Conservation (phyloP, 2,888 invertebrate genomes). For the Formica aserva region DNA sequence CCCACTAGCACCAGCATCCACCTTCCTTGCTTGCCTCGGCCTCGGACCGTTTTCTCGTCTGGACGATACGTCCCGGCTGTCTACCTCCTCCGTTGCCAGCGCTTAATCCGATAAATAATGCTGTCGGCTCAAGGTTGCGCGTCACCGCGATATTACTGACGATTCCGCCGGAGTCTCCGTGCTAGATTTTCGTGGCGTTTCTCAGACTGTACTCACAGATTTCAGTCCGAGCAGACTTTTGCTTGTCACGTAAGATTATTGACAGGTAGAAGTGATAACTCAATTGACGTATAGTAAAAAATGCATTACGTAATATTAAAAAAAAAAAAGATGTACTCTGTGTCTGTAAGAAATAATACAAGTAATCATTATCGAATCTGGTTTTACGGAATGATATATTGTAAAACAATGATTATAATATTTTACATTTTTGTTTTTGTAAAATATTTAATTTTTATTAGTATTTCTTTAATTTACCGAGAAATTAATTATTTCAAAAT, state of each 20-base stretch:
- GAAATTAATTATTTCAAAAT: too few species aligned
- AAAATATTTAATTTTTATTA: too few species aligned
- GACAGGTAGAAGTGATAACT: background rate
- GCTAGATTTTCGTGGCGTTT: slow-evolving; percentile 15
- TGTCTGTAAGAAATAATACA: background rate
- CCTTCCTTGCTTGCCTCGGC: slow-evolving; percentile 77
- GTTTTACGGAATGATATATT: background rate
- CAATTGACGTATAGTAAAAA: background rate
- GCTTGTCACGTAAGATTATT: slow-evolving; percentile 17
- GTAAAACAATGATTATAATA: background rate
- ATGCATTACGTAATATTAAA: background rate
- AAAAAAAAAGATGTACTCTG: background rate
- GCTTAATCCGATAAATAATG: slow-evolving; percentile 79
- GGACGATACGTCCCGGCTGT: slow-evolving; percentile 73
- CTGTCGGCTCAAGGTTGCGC: slow-evolving; percentile 75
- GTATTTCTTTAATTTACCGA: too few species aligned
- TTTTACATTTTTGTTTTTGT: background rate
- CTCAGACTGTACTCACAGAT: background rate
- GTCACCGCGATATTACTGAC: slow-evolving; percentile 49
- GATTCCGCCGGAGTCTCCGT: slow-evolving; percentile 18
- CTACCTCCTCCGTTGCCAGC: slow-evolving; percentile 72
- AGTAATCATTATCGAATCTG: background rate
- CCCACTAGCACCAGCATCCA: slow-evolving; percentile 85
- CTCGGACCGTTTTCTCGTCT: slow-evolving; percentile 79
- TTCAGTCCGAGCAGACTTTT: background rate